These are phyloP conservation scores for Sebastes alutus DNA, from an alignment of 2,797 vertebrate species.

Conservation along the genomic window DNA sequence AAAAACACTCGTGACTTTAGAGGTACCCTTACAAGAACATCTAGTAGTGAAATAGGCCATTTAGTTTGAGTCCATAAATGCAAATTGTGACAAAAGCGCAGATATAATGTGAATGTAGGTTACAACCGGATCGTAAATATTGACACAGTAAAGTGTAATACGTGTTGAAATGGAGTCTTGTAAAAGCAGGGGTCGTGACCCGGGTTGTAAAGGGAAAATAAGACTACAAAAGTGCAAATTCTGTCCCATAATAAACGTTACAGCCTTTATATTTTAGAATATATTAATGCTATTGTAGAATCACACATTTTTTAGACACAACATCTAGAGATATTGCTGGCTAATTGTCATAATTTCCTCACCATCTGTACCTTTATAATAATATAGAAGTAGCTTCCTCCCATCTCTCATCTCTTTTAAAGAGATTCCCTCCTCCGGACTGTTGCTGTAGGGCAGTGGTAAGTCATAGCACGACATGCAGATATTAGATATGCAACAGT, in stretches of 20 bases:
- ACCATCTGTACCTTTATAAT: not conserved
- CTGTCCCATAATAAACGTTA: slow-evolving; percentile 18
- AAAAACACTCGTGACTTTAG: slow-evolving; percentile 38
- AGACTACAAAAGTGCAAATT: slow-evolving; percentile 37
- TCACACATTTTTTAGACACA: not conserved
- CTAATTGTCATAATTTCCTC: not conserved
- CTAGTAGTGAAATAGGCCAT: slow-evolving; percentile 42
- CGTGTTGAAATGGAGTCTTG: slow-evolving; percentile 61
- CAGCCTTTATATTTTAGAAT: not conserved
- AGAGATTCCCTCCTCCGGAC: not conserved
- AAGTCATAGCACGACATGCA: slow-evolving; percentile 43
- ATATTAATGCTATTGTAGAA: not conserved
- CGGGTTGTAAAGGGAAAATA: slow-evolving; percentile 55
- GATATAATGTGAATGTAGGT: slow-evolving; percentile 64
- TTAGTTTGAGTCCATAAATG: slow-evolving; percentile 54
- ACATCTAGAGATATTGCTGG: not conserved
- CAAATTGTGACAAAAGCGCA: slow-evolving; percentile 64
- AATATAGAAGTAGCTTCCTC: not conserved
- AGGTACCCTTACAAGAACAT: slow-evolving; percentile 35
- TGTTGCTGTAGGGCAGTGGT: slow-evolving; percentile 38
- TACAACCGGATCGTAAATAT: slow-evolving; percentile 72
- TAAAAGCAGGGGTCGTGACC: slow-evolving; percentile 64
- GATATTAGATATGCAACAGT: slow-evolving; percentile 56
- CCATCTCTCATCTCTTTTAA: not conserved
- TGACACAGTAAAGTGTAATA: slow-evolving; percentile 70